Evolutionary conservation across 2,888 invertebrate genomes (phyloP).

Genomic region (Lasioglossum figueresi): DNA sequence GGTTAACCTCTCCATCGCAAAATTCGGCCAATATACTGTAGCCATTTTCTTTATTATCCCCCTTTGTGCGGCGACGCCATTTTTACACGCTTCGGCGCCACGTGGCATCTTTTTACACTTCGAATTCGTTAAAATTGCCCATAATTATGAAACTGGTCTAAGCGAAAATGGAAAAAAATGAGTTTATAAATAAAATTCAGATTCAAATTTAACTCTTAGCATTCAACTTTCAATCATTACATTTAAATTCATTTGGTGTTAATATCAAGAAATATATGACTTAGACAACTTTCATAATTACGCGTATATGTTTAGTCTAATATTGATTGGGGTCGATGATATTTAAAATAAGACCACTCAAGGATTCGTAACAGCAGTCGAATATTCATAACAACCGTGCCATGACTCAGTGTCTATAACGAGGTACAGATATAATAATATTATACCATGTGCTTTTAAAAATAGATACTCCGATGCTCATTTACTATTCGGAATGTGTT

Average conservation of each 20-base stretch:
- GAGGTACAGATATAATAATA: constrained; percentile 19
- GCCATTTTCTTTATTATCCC: neutral
- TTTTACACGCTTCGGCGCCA: neutral
- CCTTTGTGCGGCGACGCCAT: neutral
- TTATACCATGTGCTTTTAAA: neutral
- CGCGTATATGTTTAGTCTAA: neutral
- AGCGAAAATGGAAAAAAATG: too few species aligned
- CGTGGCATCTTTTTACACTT: neutral
- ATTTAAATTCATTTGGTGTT: too few species aligned
- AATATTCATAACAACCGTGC: neutral
- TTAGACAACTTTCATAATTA: too few species aligned
- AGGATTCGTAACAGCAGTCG: neutral
- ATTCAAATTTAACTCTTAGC: too few species aligned
- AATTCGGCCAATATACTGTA: neutral
- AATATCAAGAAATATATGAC: too few species aligned
- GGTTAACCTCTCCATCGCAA: neutral
- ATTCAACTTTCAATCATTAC: too few species aligned
- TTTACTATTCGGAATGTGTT: neutral
- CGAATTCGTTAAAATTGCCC: too few species aligned
- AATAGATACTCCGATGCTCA: neutral
- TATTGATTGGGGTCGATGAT: neutral
- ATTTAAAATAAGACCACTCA: neutral
- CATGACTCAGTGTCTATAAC: constrained; percentile 29
- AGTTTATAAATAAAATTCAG: too few species aligned
- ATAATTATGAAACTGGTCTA: too few species aligned